Percentiles rank a stretch among this genome's conserved stretches.
Evolutionary conservation across 1,140 invertebrate species (phyloP).

Genomic region (Propsilocerus akamusi): DNA sequence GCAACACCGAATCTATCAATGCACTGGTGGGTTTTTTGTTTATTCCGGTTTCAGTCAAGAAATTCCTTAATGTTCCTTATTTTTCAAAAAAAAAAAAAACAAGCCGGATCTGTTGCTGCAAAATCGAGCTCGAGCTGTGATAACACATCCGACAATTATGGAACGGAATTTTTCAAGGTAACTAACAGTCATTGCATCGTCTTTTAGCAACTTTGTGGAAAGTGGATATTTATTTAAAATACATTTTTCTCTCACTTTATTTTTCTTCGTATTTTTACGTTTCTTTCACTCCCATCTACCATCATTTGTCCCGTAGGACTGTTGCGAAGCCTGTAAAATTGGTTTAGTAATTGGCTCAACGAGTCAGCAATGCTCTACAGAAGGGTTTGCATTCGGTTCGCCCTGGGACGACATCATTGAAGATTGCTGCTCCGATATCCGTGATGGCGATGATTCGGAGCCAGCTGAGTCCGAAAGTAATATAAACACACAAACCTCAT

Average conservation of each 20-base stretch:
- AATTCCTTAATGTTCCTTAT: neutral
- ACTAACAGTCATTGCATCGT: too few relatives aligned
- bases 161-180: neutral
- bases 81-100: neutral
- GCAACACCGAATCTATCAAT: slow-evolving; percentile 13
- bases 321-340: slow-evolving; percentile 21
- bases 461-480: neutral
- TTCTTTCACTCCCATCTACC: slow-evolving; percentile 6
- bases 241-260: slow-evolving; percentile 8
- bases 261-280: slow-evolving; percentile 9
- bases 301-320: slow-evolving; percentile 9
- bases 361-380: slow-evolving; percentile 14
- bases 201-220: too few relatives aligned
- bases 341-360: slow-evolving; percentile 19
- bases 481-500: neutral
- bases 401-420: slow-evolving; percentile 16
- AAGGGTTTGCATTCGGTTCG: slow-evolving; percentile 15
- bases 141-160: neutral
- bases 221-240: neutral
- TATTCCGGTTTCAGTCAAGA: neutral
- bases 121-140: slow-evolving; percentile 9
- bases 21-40: slow-evolving; percentile 7
- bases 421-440: slow-evolving; percentile 13
- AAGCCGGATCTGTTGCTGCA: slow-evolving; percentile 15
- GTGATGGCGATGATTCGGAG: neutral